Evolutionary conservation across 2,888 invertebrate species (phyloP).

Genomic region (Megaustenia siamemsis): DNA sequence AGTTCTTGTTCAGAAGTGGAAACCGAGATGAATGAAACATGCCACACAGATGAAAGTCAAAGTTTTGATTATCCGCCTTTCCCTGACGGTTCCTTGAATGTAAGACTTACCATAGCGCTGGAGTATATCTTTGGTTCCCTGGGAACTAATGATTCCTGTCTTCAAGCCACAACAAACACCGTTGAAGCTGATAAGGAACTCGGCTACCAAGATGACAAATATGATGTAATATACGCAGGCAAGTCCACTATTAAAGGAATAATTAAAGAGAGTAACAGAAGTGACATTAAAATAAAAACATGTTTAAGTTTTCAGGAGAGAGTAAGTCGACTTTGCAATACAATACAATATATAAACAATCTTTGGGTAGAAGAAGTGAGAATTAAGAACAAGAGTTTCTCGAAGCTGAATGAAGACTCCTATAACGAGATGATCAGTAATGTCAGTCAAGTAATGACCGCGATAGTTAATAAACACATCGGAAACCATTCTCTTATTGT

Average conservation of each 20-base stretch:
- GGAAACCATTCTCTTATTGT: background rate
- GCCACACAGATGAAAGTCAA: background rate
- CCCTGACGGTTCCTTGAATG: background rate
- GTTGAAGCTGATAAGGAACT: too few relatives aligned
- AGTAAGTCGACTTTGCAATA: too few relatives aligned
- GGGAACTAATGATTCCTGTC: background rate
- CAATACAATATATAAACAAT: background rate
- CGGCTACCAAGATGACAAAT: too few relatives aligned
- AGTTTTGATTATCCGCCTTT: background rate
- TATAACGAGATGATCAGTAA: background rate
- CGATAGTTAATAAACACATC: background rate
- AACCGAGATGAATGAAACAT: background rate
- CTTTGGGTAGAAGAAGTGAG: background rate
- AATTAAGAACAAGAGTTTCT: background rate
- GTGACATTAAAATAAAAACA: too few relatives aligned
- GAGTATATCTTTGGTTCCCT: background rate
- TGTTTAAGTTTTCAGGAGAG: too few relatives aligned
- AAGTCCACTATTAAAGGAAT: too few relatives aligned
- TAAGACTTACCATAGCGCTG: conserved; percentile 22
- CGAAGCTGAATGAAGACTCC: background rate
- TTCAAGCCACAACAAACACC: background rate
- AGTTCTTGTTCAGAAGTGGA: background rate
- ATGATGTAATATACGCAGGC: too few relatives aligned
- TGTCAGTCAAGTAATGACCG: background rate
- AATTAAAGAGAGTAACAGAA: too few relatives aligned